phyloP scores from a whole-genome alignment of 2,113 vertebrate genomes.

The Tyto alba region DNA sequence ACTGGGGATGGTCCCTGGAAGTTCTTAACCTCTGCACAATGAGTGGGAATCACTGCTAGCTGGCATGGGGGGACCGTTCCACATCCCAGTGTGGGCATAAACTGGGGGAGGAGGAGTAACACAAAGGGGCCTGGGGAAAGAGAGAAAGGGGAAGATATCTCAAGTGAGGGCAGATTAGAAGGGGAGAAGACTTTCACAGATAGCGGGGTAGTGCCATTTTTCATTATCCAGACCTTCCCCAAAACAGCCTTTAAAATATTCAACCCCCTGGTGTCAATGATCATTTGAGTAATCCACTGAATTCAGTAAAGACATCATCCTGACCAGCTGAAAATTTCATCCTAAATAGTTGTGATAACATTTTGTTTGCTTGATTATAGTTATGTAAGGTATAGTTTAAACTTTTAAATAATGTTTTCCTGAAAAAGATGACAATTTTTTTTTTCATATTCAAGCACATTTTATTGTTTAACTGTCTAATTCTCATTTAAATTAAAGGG shows the following conservation, averaged over 20 bases:
- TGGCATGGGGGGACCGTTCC: fast-evolving
- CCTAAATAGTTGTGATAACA: neutral
- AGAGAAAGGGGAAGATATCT: neutral
- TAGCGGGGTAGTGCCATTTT: neutral
- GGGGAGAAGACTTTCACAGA: neutral
- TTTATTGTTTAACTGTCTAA: neutral
- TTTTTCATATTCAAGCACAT: neutral
- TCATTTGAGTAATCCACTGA: neutral
- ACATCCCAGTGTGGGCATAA: fast-evolving
- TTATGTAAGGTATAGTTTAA: neutral
- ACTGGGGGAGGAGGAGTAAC: neutral
- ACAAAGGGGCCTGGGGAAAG: neutral
- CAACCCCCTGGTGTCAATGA: neutral
- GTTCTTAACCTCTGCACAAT: neutral
- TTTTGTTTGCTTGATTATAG: neutral
- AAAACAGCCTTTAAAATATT: fast-evolving
- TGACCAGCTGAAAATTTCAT: neutral
- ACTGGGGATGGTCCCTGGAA: neutral
- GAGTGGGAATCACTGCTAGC: neutral
- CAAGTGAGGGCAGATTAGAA: neutral
- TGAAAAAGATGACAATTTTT: neutral
- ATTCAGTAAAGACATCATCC: neutral
- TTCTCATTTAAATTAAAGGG: neutral
- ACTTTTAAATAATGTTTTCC: neutral
- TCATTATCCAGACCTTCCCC: neutral